Base-by-base conservation (phyloP, 2,888 invertebrate genomes). In the Nomada ruficornis region DNA sequence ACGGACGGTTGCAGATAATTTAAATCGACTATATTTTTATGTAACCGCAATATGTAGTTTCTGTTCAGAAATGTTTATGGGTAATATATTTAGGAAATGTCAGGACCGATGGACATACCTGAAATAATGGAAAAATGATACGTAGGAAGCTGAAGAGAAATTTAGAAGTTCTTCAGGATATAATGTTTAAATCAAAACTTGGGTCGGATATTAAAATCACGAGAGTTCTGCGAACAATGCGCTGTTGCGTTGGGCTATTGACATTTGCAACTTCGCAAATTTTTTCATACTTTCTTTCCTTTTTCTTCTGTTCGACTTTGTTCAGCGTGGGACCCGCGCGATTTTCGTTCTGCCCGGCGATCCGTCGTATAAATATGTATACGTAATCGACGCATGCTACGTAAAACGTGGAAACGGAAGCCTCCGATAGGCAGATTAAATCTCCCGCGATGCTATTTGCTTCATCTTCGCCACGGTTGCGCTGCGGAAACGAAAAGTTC, bases 291-390 rank as follows among this genome's bases (percentile, higher is more conserved):
- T 52, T 63, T 29, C 20, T 57, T 71, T 62, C 42, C 10, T 63
- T 63, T 70, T 64, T 57, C 69, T 50, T 83, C 62, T 60, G 42
- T 77, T 74, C 23, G 77, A 20, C 67, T 68, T 77, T 63, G 57
- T 60, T 62, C 65, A 55, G n/a, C 63, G 72, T 23, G 44, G 72
- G 73, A 63, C 50, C 77, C 42, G 70, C n/a, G 65, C 77, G 73
- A 82, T 83, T 83, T 77, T 82, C 83, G 82, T 83, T 83, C 77
- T 82, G 82, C 73, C 71, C 83, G 55, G 71, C 74, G 77, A 77
- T 55, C 74, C 82, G 82, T 82, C 74, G 52, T 67, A 68, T 54
- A 57, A 13, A 23, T 57, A 13, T 15, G 26, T 23, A 20, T 20
- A 20, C 20, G 2, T 18, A 20, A 67, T 83, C 70, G 73, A 83